A percentile compares a stretch with the other conserved stretches of the same genome.
Evolutionary conservation across 2,113 vertebrate genomes (phyloP).

Genomic region (Dolichotis patagonum): DNA sequence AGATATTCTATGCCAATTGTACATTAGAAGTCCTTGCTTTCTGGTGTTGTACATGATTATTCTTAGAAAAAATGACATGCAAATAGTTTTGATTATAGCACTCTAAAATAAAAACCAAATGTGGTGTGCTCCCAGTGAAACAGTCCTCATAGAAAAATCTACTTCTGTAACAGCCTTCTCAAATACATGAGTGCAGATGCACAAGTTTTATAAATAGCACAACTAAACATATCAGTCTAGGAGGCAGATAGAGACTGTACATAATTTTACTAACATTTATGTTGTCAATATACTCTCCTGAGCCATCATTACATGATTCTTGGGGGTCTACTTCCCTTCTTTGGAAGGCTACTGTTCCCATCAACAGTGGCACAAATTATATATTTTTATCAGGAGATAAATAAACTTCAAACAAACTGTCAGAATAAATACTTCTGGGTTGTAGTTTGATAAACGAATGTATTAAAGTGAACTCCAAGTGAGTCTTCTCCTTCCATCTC

Average conservation of each 20-base stretch:
- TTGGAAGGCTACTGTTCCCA: conserved; percentile 60
- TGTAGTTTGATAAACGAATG: conserved; percentile 62
- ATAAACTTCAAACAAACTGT: conserved; percentile 68
- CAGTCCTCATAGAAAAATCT: conserved; percentile 58
- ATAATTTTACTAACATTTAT: conserved; percentile 82
- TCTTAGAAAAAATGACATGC: conserved; percentile 27
- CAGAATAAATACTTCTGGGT: conserved; percentile 35
- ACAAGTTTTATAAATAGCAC: conserved; percentile 80
- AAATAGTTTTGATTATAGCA: conserved; percentile 15
- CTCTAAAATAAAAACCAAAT: conserved; percentile 59
- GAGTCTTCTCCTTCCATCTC: not conserved
- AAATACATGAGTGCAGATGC: conserved; percentile 69
- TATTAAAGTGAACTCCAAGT: conserved; percentile 37
- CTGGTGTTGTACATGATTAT: not conserved
- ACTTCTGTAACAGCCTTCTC: conserved; percentile 56
- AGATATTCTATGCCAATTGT: conserved; percentile 20
- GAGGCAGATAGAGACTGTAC: conserved; percentile 79
- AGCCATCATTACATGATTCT: conserved; percentile 66
- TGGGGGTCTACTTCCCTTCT: conserved; percentile 19
- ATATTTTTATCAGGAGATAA: conserved; percentile 48
- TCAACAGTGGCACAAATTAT: conserved; percentile 70
- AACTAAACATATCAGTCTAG: conserved; percentile 71
- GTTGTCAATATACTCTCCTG: conserved; percentile 66
- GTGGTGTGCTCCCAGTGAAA: conserved; percentile 71
- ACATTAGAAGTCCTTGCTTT: not conserved